Evolutionary conservation across 2,888 invertebrate genomes (phyloP).

Genomic region (Philaethria dido): DNA sequence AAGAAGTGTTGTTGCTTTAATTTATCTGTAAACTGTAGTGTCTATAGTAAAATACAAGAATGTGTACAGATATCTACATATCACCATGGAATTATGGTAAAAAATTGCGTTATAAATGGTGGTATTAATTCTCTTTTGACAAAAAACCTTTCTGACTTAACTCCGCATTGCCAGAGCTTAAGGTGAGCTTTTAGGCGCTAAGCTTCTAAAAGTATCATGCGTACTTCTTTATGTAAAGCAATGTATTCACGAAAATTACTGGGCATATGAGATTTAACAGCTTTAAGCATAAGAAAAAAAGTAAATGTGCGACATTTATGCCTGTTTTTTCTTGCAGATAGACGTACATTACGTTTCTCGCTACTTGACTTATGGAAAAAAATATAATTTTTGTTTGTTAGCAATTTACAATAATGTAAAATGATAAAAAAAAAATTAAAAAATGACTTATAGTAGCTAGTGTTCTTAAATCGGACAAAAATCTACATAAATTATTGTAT

Average conservation of each 20-base stretch:
- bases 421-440: too few species aligned
- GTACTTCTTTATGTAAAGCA: neutral
- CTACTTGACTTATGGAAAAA: too few species aligned
- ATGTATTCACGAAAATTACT: neutral
- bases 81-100: conserved; percentile 1
- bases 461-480: too few species aligned
- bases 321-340: neutral
- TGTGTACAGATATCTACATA: conserved; percentile 4
- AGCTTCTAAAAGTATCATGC: neutral
- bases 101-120: neutral
- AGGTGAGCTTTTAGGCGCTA: conserved; percentile 7
- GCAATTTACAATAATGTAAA: too few species aligned
- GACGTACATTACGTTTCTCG: too few species aligned
- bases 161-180: neutral
- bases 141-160: neutral
- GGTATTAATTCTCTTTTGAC: neutral
- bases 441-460: too few species aligned
- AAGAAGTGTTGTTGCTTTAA: too few species aligned
- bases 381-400: too few species aligned
- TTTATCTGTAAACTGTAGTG: too few species aligned
- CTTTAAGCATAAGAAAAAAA: neutral
- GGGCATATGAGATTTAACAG: neutral
- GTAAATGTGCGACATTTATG: neutral
- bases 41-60: neutral
- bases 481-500: neutral